A percentile compares a stretch with the other conserved stretches of the same genome.
phyloP scores from a whole-genome alignment of 2,797 vertebrate genomes.

The Pseudochirops cupreus region DNA sequence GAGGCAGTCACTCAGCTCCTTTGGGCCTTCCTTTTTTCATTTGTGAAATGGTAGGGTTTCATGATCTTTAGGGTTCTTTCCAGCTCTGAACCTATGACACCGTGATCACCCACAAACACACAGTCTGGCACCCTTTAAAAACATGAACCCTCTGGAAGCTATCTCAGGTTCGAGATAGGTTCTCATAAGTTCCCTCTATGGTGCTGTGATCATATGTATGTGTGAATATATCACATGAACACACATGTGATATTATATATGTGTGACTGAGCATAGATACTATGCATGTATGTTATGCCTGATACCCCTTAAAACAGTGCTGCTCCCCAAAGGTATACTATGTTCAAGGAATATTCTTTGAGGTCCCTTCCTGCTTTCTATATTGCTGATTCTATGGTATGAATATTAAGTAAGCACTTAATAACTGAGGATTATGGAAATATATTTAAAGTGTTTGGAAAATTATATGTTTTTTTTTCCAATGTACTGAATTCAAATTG shows the following conservation, averaged over 20 bases:
- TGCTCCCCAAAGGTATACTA: neutral
- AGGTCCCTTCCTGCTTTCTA: neutral
- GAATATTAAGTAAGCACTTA: constrained; percentile 26
- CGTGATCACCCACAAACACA: neutral
- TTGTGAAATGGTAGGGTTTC: neutral
- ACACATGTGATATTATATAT: no score
- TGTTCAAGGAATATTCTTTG: neutral
- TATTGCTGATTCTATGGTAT: neutral
- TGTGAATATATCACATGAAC: neutral
- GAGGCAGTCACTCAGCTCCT: neutral
- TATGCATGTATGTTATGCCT: neutral
- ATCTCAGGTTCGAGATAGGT: neutral
- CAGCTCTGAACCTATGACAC: neutral
- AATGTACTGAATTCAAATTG: neutral
- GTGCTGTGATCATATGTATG: neutral
- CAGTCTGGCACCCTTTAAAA: neutral
- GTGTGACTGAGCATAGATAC: neutral
- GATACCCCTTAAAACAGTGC: neutral
- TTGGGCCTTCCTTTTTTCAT: neutral
- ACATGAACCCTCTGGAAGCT: neutral
- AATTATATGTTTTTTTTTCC: constrained; percentile 18
- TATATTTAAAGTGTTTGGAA: neutral
- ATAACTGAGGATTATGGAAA: constrained; percentile 30
- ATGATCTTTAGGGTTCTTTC: neutral
- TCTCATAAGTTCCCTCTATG: neutral